A percentile compares a stretch with the other conserved stretches of the same genome.
phyloP scores from a whole-genome alignment of 2,113 vertebrate species.

The Hypocryptadius cinnamomeus region DNA sequence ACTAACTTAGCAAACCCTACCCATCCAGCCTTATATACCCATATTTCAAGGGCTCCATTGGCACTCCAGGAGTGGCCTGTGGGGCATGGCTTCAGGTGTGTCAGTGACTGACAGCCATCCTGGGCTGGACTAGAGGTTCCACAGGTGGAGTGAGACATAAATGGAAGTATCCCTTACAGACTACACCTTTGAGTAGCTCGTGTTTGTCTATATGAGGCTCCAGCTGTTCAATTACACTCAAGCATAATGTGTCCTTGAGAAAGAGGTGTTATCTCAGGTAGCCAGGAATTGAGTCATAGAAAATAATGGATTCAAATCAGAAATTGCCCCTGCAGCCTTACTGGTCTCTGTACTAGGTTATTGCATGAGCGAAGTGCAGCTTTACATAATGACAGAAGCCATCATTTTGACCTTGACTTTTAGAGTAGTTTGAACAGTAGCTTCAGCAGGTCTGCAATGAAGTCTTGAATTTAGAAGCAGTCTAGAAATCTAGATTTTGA shows the following conservation, averaged over 20 bases:
- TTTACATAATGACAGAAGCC: not conserved
- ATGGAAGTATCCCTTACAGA: not conserved
- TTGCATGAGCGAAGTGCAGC: not conserved
- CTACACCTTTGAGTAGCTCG: not conserved
- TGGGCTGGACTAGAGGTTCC: not conserved
- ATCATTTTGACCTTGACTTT: not conserved
- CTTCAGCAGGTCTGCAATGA: not conserved
- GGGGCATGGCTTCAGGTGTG: not conserved
- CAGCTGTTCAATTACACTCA: not conserved
- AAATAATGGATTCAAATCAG: not conserved
- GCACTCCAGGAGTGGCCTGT: fast-evolving
- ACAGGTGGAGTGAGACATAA: not conserved
- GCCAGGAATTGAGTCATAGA: not conserved
- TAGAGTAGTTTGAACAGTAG: not conserved
- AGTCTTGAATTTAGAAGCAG: not conserved
- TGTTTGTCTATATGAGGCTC: not conserved
- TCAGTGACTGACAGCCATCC: not conserved
- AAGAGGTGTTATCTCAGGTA: not conserved
- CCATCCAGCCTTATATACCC: not conserved
- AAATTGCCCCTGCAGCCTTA: not conserved
- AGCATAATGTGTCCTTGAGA: not conserved
- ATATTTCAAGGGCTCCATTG: not conserved
- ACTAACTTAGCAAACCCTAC: not conserved
- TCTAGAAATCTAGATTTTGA: not conserved
- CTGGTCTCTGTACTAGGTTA: not conserved